phyloP scores from a whole-genome alignment of 2,113 vertebrate species.

The Microcebus murinus region DNA sequence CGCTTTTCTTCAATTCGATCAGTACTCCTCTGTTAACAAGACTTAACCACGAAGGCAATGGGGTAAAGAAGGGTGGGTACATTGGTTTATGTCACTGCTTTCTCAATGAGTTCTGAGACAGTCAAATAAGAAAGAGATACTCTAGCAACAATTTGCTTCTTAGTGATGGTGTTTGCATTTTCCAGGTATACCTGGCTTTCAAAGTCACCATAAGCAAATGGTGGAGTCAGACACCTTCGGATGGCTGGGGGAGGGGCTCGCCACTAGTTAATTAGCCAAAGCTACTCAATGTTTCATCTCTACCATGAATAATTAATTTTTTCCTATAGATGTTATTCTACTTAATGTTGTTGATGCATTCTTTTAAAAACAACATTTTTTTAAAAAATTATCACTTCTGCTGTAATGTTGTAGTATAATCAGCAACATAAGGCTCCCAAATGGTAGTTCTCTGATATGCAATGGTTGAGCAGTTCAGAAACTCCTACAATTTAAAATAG shows the following conservation, averaged over 20 bases:
- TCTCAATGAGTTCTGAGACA: not conserved
- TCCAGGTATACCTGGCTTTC: not conserved
- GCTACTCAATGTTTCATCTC: not conserved
- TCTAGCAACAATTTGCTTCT: slow-evolving; percentile 24
- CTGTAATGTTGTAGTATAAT: not conserved
- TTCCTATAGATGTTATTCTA: not conserved
- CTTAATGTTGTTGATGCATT: not conserved
- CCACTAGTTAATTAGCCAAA: not conserved
- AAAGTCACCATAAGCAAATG: slow-evolving; percentile 32
- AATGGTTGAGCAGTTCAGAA: not conserved
- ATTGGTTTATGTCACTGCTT: not conserved
- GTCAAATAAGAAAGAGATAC: slow-evolving; percentile 69
- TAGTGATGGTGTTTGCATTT: slow-evolving; percentile 58
- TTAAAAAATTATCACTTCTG: not conserved
- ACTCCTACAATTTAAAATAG: not conserved
- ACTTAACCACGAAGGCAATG: not conserved
- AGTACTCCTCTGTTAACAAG: not conserved
- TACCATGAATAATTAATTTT: not conserved
- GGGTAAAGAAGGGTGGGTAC: not conserved
- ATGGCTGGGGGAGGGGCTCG: not conserved
- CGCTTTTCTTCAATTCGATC: not conserved
- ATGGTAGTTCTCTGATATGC: not conserved
- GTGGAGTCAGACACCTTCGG: not conserved
- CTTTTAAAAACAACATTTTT: not conserved
- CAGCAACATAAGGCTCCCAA: accelerated